These are phyloP conservation scores for Cremastobaeus sp. DNA, from an alignment of 2,888 invertebrate genomes.

Conservation along the genomic window DNA sequence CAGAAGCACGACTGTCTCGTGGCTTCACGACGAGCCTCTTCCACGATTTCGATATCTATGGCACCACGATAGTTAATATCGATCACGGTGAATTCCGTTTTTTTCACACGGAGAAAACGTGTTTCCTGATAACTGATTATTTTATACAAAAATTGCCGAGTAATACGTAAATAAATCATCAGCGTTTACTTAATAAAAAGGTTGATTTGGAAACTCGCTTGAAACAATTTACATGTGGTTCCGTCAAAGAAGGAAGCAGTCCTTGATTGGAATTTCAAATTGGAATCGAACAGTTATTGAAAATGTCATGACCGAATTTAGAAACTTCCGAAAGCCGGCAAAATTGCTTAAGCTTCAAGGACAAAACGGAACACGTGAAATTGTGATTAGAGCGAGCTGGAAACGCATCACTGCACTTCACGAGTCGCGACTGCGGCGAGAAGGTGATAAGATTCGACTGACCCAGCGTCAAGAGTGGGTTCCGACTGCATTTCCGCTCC, in stretches of 20 bases:
- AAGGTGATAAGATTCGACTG: slow-evolving; percentile 72
- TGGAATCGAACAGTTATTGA: too few relatives aligned
- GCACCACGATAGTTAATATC: slow-evolving; percentile 14
- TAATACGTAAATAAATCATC: too few relatives aligned
- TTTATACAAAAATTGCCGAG: too few relatives aligned
- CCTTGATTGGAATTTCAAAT: too few relatives aligned
- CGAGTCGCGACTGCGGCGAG: slow-evolving; percentile 58
- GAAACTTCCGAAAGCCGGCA: not conserved
- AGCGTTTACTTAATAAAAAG: too few relatives aligned
- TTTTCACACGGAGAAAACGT: not conserved
- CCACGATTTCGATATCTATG: slow-evolving; percentile 27
- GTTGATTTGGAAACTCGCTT: too few relatives aligned
- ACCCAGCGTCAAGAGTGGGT: slow-evolving; percentile 61
- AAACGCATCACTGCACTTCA: slow-evolving; percentile 37
- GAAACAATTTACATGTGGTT: too few relatives aligned
- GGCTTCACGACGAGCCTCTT: slow-evolving; percentile 12
- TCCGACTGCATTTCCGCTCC: slow-evolving; percentile 46
- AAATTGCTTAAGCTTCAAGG: slow-evolving; percentile 13
- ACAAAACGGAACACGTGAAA: slow-evolving; percentile 2
- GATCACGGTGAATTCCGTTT: not conserved
- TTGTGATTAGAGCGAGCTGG: slow-evolving; percentile 15
- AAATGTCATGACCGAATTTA: not conserved
- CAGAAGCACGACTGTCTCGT: slow-evolving; percentile 42
- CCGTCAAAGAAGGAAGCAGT: too few relatives aligned
- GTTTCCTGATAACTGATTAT: not conserved